These are phyloP conservation scores for Cirrhinus molitorella DNA, from an alignment of 2,797 vertebrate species.

Conservation along the genomic window DNA sequence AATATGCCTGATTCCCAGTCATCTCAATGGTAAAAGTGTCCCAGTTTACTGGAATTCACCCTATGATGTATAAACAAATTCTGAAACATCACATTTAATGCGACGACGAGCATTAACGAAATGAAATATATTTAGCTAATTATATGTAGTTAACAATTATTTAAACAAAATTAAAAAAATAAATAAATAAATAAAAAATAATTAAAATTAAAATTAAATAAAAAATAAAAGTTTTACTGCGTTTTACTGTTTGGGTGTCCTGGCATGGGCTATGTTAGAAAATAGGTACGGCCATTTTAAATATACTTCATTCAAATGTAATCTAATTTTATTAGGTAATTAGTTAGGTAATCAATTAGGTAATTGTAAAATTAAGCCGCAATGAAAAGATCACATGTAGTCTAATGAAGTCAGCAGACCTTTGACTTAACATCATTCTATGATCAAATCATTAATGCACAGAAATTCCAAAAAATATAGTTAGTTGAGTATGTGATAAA, in stretches of 20 bases:
- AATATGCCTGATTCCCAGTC: background rate
- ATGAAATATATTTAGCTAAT: background rate
- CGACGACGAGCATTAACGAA: too few relatives aligned
- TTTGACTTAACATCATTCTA: background rate
- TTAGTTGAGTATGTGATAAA: background rate
- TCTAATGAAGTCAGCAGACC: background rate
- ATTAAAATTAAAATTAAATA: too few relatives aligned
- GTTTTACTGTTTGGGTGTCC: background rate
- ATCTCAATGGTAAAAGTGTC: background rate
- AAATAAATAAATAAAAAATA: too few relatives aligned
- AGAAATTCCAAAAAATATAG: background rate
- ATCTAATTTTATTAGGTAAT: too few relatives aligned
- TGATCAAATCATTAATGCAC: background rate
- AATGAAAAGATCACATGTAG: background rate
- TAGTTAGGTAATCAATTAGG: too few relatives aligned
- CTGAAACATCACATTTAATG: too few relatives aligned
- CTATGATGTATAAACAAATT: background rate
- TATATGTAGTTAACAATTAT: too few relatives aligned
- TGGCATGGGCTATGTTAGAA: background rate
- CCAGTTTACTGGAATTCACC: background rate
- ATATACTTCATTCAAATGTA: background rate
- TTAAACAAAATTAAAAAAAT: too few relatives aligned
- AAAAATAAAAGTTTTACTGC: too few relatives aligned
- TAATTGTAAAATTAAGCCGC: background rate
- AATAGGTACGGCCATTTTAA: too few relatives aligned